A percentile compares a stretch with the other conserved stretches of the same genome.
These are phyloP conservation scores for Drosophila peninsularis DNA, from an alignment of 2,888 invertebrate species.

Conservation along the genomic window DNA sequence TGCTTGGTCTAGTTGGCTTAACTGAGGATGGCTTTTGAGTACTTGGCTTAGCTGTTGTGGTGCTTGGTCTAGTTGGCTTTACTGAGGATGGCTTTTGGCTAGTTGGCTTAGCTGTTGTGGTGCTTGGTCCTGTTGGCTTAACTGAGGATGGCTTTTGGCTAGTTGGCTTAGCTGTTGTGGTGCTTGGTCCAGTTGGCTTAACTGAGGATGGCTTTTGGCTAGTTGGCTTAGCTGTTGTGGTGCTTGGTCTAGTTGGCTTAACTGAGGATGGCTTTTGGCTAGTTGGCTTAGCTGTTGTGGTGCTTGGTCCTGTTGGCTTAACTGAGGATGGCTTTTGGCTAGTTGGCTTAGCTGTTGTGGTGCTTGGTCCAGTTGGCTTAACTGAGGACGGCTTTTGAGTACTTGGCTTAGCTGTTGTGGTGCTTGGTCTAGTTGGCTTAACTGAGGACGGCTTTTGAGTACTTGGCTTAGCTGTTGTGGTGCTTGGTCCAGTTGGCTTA, in stretches of 20 bases:
- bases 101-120: not conserved
- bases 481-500: not conserved
- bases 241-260: not conserved
- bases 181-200: not conserved
- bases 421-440: slow-evolving; percentile 1
- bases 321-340: not conserved
- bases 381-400: not conserved
- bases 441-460: not conserved
- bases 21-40: not conserved
- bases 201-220: not conserved
- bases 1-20: not conserved
- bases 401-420: not conserved
- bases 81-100: not conserved
- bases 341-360: not conserved
- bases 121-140: not conserved
- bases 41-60: not conserved
- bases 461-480: not conserved
- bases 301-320: not conserved
- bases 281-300: not conserved
- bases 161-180: not conserved
- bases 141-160: not conserved
- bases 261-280: not conserved
- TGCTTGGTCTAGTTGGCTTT: no score
- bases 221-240: not conserved
- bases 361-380: not conserved